These are phyloP conservation scores for Drosophila lowei DNA, from an alignment of 1,140 invertebrate species.

Conservation along the genomic window DNA sequence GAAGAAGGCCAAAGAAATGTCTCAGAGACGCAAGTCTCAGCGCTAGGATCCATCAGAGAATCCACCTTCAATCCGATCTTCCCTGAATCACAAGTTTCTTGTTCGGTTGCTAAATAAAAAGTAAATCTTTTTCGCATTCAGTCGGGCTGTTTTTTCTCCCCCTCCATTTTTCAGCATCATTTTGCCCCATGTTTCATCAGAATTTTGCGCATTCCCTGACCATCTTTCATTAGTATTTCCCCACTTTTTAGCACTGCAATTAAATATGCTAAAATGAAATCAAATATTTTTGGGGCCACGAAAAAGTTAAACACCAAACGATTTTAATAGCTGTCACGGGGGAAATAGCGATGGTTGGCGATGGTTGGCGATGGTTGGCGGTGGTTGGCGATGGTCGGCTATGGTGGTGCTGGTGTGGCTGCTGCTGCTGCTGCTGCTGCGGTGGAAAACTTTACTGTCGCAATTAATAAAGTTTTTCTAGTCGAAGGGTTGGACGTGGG, in stretches of 20 bases:
- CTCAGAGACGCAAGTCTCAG: not conserved
- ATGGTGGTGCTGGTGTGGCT: slow-evolving; percentile 3
- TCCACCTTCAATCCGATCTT: too few species aligned
- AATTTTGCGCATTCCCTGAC: too few species aligned
- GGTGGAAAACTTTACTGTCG: slow-evolving; percentile 63
- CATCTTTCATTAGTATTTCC: too few species aligned
- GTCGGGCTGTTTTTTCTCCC: too few species aligned
- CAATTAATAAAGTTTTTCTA: slow-evolving; percentile 74
- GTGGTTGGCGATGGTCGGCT: not conserved
- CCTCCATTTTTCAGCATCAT: too few species aligned
- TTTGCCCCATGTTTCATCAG: too few species aligned
- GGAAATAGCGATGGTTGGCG: not conserved
- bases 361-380: not conserved
- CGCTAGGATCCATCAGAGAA: not conserved
- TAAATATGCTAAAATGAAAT: slow-evolving; percentile 66
- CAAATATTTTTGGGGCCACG: slow-evolving; percentile 28
- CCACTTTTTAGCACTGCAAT: slow-evolving; percentile 37
- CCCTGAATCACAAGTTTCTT: too few species aligned
- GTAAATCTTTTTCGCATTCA: too few species aligned
- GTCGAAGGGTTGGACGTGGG: slow-evolving; percentile 23
- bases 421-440: slow-evolving; percentile 1
- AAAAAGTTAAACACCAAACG: slow-evolving; percentile 16
- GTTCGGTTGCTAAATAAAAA: too few species aligned
- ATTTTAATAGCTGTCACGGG: slow-evolving; percentile 9
- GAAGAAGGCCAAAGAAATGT: slow-evolving; percentile 1